Evolutionary conservation across 2,888 invertebrate species (phyloP).

Genomic region (Ceraclea dissimilis): DNA sequence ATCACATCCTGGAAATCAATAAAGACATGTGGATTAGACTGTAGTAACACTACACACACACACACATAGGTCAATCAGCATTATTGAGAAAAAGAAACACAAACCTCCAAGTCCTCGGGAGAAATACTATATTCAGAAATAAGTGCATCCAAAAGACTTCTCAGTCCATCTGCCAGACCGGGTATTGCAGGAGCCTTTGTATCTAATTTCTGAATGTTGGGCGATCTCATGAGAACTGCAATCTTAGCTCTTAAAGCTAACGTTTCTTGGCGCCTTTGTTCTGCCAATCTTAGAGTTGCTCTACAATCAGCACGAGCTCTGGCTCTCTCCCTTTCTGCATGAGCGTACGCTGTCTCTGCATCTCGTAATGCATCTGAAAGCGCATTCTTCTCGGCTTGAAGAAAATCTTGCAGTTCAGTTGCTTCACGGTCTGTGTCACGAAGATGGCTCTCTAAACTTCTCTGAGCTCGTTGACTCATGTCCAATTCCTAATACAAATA

Average conservation of each 20-base stretch:
- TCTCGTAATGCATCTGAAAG: slow-evolving; percentile 73
- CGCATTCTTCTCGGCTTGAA: slow-evolving; percentile 77
- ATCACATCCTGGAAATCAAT: slow-evolving; percentile 54
- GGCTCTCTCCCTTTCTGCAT: slow-evolving; percentile 39
- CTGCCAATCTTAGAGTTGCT: slow-evolving; percentile 70
- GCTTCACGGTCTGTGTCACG: slow-evolving; percentile 74
- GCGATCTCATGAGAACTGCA: slow-evolving; percentile 32
- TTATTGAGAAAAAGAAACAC: not conserved
- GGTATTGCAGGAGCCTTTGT: slow-evolving; percentile 31
- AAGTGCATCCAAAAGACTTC: slow-evolving; percentile 63
- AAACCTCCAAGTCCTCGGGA: slow-evolving; percentile 63
- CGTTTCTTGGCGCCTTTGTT: slow-evolving; percentile 61
- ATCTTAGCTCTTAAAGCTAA: slow-evolving; percentile 55
- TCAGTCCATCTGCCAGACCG: slow-evolving; percentile 60
- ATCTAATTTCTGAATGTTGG: slow-evolving; percentile 1
- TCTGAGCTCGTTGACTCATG: slow-evolving; percentile 58
- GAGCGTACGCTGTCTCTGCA: slow-evolving; percentile 57
- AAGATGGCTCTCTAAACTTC: slow-evolving; percentile 63
- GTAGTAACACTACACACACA: not conserved
- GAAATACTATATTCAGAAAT: slow-evolving; percentile 68
- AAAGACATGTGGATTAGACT: not conserved
- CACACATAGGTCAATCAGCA: too few species aligned
- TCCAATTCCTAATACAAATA: slow-evolving; percentile 53
- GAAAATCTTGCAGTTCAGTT: slow-evolving; percentile 77
- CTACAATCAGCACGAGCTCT: slow-evolving; percentile 69